Evolutionary conservation across 2,888 invertebrate species (phyloP).

Genomic region (Cryptus viduatorius): DNA sequence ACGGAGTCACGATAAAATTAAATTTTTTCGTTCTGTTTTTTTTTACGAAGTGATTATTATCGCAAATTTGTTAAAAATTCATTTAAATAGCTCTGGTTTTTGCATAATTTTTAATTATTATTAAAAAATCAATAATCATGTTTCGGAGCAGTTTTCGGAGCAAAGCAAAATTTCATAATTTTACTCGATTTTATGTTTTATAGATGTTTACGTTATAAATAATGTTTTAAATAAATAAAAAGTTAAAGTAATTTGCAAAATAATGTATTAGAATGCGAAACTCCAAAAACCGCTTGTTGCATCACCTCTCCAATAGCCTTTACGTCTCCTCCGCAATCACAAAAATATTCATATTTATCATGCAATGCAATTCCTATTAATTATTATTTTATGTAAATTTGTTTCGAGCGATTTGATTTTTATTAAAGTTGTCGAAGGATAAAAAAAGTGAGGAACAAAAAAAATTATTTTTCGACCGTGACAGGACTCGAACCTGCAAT

Average conservation of each 20-base stretch:
- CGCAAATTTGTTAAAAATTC: neutral
- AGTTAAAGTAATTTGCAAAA: neutral
- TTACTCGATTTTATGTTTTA: no score
- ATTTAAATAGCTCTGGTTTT: neutral
- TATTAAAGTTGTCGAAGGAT: neutral
- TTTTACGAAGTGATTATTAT: neutral
- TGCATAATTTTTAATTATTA: neutral
- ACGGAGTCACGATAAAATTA: neutral
- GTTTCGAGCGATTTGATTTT: neutral
- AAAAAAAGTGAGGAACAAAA: constrained; percentile 60
- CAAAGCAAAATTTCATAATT: no score
- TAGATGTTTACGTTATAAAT: no score
- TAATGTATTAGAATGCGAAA: neutral
- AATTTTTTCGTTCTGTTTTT: neutral
- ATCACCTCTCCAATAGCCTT: neutral
- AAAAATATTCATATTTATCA: neutral
- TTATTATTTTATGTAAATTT: neutral
- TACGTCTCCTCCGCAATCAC: neutral
- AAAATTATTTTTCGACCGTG: constrained; percentile 74
- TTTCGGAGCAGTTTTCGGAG: neutral
- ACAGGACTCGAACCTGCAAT: constrained; percentile 87
- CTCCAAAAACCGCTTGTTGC: neutral
- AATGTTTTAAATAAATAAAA: neutral
- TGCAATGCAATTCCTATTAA: neutral
- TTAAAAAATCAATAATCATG: neutral